Evolutionary conservation across 35 echinoderm and acorn worm species (phyloP).

Genomic region (Apostichopus parvimensis): DNA sequence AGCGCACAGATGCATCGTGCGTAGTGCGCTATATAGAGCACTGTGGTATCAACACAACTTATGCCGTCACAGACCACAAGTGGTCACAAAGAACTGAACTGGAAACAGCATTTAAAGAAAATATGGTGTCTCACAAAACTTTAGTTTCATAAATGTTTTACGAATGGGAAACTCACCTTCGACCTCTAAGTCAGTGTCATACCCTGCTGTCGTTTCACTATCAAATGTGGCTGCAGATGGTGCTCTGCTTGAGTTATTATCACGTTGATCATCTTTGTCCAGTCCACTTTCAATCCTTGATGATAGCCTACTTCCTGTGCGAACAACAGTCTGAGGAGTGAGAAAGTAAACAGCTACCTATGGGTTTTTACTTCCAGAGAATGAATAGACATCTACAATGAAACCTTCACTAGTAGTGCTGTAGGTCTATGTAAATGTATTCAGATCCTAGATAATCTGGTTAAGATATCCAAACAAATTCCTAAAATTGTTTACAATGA

Average conservation of each 20-base stretch:
- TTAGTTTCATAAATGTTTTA: too few species aligned
- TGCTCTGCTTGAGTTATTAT: conserved; percentile 46
- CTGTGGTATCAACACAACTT: too few species aligned
- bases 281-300: conserved; percentile 67
- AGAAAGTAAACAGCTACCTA: not conserved
- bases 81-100: too few species aligned
- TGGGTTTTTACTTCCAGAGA: too few species aligned
- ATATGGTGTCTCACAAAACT: too few species aligned
- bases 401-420: not conserved
- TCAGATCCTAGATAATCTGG: not conserved
- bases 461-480: too few species aligned
- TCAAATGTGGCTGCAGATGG: conserved; percentile 64
- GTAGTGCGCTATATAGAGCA: too few species aligned
- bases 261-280: conserved; percentile 60
- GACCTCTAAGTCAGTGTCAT: conserved; percentile 92
- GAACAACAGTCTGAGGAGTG: conserved; percentile 62
- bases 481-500: too few species aligned
- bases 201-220: conserved; percentile 78
- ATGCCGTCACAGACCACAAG: too few species aligned
- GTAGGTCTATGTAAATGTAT: not conserved
- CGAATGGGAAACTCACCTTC: conserved; percentile 62
- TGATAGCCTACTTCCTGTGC: conserved; percentile 70
- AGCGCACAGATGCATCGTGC: too few species aligned
- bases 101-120: too few species aligned
- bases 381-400: not conserved